Evolutionary conservation across 2,888 invertebrate genomes (phyloP), one percentile per base, ranked within the genome.

Genomic region (Lasioglossum malachurum): DNA sequence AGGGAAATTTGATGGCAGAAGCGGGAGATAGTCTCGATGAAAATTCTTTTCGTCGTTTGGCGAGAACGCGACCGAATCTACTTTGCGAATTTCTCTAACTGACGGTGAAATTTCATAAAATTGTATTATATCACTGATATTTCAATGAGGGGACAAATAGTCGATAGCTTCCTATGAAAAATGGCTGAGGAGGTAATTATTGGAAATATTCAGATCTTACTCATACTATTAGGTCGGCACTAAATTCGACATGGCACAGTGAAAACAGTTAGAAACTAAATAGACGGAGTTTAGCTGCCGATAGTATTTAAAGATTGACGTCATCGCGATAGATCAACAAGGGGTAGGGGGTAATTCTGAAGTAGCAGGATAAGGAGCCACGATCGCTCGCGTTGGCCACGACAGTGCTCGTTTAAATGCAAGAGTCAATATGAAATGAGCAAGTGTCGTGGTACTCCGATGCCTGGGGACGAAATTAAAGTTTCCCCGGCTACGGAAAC

Each of bases 331-430:
- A 49, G n/a, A 46, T 27, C 31, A 38, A 35, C n/a, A 27, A 1
- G 2, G 19, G 16, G 27, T 12, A 64, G 27, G 2, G 38, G n/a
- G 71, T 44, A 49, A 71, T n/a, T 27, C 19, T 16, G n/a, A 76
- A 75, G 64, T 73, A 67, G 27, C 60, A 27, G 2, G 41, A 31
- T 16, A 53, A 23, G 38, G 41, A 41, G 19, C 60, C 31, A 23
- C 12, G 78, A 23, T 44, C 46, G 31, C 14, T 49, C 8, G 64
- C 31, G 64, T 64, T 64, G 31, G n/a, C n/a, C 19, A 23, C 60
- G 69, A 76, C 73, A 44, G 78, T 76, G 35, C 49, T 57, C 44
- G 82, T 84, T 88, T 83, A 87, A 80, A 88, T 82, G 82, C 75
- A 53, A 73, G 78, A 72, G 73, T 78, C 75, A 60, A 83, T 75